These are phyloP conservation scores for Ostrea edulis DNA, from an alignment of 1,140 invertebrate species.

Conservation along the genomic window DNA sequence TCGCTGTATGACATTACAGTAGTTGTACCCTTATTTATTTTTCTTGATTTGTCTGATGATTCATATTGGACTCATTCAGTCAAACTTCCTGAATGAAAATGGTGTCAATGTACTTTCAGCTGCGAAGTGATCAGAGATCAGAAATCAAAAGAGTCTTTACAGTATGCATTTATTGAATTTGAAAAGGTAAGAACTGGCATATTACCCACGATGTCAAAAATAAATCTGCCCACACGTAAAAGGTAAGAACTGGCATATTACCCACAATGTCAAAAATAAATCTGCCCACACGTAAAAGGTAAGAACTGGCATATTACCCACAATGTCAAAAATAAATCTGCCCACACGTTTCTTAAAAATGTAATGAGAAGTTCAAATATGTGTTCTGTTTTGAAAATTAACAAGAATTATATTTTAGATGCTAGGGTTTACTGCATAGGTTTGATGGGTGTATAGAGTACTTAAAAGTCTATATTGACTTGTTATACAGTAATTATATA, in stretches of 20 bases:
- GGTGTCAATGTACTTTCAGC: conserved; percentile 77
- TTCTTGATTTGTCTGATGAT: too few species aligned
- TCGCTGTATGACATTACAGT: too few species aligned
- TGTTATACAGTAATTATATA: too few species aligned
- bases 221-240: conserved; percentile 76
- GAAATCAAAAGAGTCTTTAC: conserved; percentile 95
- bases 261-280: not conserved
- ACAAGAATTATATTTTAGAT: too few species aligned
- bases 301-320: not conserved
- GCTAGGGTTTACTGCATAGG: too few species aligned
- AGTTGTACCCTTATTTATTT: too few species aligned
- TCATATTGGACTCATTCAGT: too few species aligned
- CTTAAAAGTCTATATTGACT: too few species aligned
- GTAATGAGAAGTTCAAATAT: too few species aligned
- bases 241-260: conserved; percentile 80
- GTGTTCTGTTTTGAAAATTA: too few species aligned
- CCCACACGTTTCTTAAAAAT: too few species aligned
- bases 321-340: not conserved
- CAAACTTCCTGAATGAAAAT: not conserved
- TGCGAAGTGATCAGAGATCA: conserved; percentile 98
- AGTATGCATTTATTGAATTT: conserved; percentile 99
- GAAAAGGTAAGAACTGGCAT: conserved; percentile 84
- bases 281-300: conserved; percentile 82
- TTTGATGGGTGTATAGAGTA: too few species aligned
- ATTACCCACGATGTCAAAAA: not conserved